Evolutionary conservation across 2,797 vertebrate species (phyloP).

Genomic region (Esox masquinongy): DNA sequence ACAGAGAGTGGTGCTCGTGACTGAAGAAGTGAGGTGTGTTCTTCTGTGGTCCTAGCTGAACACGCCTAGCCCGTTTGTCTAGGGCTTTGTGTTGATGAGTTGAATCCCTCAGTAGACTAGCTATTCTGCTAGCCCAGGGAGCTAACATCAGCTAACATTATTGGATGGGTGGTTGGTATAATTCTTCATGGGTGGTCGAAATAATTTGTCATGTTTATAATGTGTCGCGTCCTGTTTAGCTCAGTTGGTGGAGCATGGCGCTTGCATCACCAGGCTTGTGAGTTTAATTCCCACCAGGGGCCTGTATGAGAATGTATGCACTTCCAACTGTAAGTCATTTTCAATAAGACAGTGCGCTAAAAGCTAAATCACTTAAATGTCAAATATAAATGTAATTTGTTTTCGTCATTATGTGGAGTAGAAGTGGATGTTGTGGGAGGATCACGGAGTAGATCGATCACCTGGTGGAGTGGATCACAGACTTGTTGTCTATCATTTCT

Average conservation of each 20-base stretch:
- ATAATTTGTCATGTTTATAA: too few relatives aligned
- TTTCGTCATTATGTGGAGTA: too few relatives aligned
- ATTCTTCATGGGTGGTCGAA: neutral
- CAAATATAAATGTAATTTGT: too few relatives aligned
- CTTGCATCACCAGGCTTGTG: too few relatives aligned
- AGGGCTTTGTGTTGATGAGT: neutral
- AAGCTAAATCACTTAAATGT: too few relatives aligned
- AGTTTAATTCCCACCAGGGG: too few relatives aligned
- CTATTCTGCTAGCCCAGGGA: neutral
- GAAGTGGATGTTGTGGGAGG: neutral
- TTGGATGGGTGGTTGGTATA: neutral
- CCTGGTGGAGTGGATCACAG: neutral
- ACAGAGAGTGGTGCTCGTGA: neutral
- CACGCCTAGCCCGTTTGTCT: neutral
- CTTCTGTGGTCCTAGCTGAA: constrained; percentile 2
- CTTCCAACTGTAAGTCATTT: too few relatives aligned
- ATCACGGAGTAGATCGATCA: neutral
- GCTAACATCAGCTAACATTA: neutral
- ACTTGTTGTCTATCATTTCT: neutral
- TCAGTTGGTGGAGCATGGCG: too few relatives aligned
- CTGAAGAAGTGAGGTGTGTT: neutral
- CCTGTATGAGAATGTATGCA: too few relatives aligned
- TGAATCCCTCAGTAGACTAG: neutral
- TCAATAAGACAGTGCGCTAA: too few relatives aligned
- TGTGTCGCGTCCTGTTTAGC: too few relatives aligned